Conservation (phyloP, 2,113 vertebrate species). For the Laticauda colubrina region DNA sequence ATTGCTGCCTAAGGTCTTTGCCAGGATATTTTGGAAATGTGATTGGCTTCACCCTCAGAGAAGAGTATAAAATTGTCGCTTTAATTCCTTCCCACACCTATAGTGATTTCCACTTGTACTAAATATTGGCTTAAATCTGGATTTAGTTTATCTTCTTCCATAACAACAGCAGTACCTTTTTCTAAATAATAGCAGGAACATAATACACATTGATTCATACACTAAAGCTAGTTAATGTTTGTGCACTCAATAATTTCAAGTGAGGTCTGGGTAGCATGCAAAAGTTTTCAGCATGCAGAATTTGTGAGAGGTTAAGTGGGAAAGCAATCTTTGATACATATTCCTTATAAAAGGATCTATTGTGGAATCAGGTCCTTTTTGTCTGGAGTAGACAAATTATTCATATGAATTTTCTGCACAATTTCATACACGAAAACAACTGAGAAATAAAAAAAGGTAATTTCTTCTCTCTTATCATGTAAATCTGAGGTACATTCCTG, state of each 20-base stretch:
- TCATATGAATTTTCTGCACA: not conserved
- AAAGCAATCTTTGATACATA: not conserved
- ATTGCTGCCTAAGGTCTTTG: not conserved
- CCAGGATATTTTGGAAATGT: not conserved
- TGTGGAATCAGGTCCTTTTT: not conserved
- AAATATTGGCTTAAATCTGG: not conserved
- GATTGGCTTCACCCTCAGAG: not conserved
- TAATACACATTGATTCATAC: not conserved
- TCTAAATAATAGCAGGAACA: constrained; percentile 6
- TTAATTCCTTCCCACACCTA: not conserved
- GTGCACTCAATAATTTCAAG: not conserved
- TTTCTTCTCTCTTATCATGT: constrained; percentile 35
- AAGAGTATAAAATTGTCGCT: not conserved
- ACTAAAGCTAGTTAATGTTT: not conserved
- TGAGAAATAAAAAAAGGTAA: constrained; percentile 26
- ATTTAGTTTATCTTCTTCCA: not conserved
- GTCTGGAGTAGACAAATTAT: not conserved
- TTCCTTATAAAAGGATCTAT: not conserved
- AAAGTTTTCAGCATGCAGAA: not conserved
- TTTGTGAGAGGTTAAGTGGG: not conserved
- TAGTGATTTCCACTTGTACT: not conserved
- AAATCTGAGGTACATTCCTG: constrained; percentile 32
- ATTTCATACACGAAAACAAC: not conserved
- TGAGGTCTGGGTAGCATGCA: not conserved
- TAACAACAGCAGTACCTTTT: not conserved